Base-by-base conservation (phyloP, 2,888 invertebrate genomes). In the Deilephila elpenor region DNA sequence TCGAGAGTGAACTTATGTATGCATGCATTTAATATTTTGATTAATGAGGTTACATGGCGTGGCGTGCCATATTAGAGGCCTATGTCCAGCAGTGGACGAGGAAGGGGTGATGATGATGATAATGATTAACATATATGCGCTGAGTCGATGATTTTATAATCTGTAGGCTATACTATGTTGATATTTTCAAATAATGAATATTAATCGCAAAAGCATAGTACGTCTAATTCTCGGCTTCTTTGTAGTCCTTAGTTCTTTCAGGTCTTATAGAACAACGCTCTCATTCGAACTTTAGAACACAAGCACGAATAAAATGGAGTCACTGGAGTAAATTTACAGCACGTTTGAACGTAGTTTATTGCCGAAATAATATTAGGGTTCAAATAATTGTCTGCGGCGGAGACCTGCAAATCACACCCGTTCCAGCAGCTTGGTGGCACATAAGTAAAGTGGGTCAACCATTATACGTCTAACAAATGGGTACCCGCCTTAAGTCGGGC, bases 391-490 rank as follows among this genome's bases (percentile, higher is more conserved):
- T 88, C 84, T 86, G 82, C 82, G 83, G 83, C 82, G 81, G 84
- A 83, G 82, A 84, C 83, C 70, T 80, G 83, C 88, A 91, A 92
- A 93, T 92, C 92, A 91, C 89, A 89, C 85, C 84, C 86, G 83
- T 88, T 88, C 87, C 83, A 87, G 82, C 83, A 87, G 85, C 84
- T 84, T 85, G 83, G 85, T 83, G 85, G 86, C 87, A 87, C 87
- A 88, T 87, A 89, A 90, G 89, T 89, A 90, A 92, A 93, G 88
- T 92, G 91, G 93, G 92, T 93, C 92, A 91, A 88, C 91, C 89
- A 92, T 94, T 93, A 93, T 93, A 92, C 89, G 87, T 88, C 85
- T 93, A 90, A 93, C 93, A 93, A 93, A 93, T 92, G 91, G 90
- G 87, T 85, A 86, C 89, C 89, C 88, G 87, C 83, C 85, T 88